A percentile compares a stretch with the other conserved stretches of the same genome.
Conservation (phyloP, 2,113 vertebrate genomes). For the Elaphurus davidianus region DNA sequence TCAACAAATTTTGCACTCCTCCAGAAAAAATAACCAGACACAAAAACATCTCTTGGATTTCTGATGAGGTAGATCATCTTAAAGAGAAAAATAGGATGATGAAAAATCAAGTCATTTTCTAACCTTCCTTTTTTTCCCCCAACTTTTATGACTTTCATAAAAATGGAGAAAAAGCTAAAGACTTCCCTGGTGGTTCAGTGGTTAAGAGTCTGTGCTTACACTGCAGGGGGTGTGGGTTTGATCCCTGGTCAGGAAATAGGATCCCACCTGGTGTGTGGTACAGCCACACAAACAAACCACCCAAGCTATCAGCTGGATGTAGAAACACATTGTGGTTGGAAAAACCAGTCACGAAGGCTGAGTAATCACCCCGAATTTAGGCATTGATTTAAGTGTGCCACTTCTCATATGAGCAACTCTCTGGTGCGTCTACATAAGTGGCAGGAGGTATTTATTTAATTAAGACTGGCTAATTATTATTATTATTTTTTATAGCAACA, state of each 20-base stretch:
- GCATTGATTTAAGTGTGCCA: not conserved
- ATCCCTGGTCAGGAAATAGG: not conserved
- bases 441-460: not conserved
- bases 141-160: not conserved
- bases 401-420: not conserved
- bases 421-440: not conserved
- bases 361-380: not conserved
- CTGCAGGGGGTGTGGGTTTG: not conserved
- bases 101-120: not conserved
- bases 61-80: conserved; percentile 43
- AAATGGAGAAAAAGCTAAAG: not conserved
- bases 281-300: not conserved
- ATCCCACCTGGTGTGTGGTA: not conserved
- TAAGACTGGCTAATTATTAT: not conserved
- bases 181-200: not conserved
- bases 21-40: conserved; percentile 48
- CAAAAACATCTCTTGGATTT: conserved; percentile 18
- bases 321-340: not conserved
- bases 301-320: not conserved
- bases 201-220: not conserved
- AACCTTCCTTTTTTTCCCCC: not conserved
- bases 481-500: not conserved
- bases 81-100: not conserved
- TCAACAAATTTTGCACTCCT: accelerated
- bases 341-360: not conserved